Conservation (phyloP, 92 coral and sea anemone species). For the Zoanthus solanderi region DNA sequence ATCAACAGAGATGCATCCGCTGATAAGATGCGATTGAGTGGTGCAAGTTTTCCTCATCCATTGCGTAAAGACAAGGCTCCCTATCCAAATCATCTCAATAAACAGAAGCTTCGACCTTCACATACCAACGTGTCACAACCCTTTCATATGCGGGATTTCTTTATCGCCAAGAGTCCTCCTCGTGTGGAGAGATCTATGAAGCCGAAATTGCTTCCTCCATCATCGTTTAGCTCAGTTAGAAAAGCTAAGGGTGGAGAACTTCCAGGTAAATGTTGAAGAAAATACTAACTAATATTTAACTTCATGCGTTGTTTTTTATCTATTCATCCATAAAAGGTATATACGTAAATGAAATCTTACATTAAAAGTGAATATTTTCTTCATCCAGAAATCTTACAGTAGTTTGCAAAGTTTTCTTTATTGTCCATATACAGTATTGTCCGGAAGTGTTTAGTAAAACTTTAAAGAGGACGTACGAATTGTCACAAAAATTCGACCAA, state of each 20-base stretch:
- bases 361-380: too few species aligned
- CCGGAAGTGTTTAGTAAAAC: too few species aligned
- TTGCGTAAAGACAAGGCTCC: neutral
- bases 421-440: too few species aligned
- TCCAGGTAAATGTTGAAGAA: neutral
- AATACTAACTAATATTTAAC: too few species aligned
- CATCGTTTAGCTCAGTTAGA: constrained; percentile 18
- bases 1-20: neutral
- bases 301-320: too few species aligned
- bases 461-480: too few species aligned
- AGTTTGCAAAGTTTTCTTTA: too few species aligned
- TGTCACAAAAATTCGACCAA: too few species aligned
- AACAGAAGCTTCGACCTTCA: neutral
- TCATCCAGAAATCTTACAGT: too few species aligned
- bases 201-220: constrained; percentile 28
- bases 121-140: neutral
- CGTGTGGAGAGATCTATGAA: neutral
- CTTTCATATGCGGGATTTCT: neutral
- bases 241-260: neutral
- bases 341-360: too few species aligned
- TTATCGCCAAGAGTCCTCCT: neutral
- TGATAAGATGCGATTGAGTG: neutral
- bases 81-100: neutral
- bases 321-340: too few species aligned
- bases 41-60: neutral